Base-by-base conservation (phyloP, 2,888 invertebrate genomes). In the Therioaphis trifolii region DNA sequence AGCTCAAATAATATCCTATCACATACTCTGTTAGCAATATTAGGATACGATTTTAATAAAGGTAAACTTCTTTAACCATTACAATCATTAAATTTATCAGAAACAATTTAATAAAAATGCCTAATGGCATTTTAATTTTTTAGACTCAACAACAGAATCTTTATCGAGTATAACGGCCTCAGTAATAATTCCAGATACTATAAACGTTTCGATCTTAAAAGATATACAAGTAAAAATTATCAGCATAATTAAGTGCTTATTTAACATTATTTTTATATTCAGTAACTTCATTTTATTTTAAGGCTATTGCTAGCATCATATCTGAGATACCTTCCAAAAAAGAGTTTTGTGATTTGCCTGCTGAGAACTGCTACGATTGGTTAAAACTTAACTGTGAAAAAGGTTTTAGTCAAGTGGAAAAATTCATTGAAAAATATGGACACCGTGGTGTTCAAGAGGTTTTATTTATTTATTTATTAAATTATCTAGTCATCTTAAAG, bases 401-500 rank as follows among this genome's bases (percentile, higher is more conserved):
- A 14, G 88, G 91, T 4, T 88, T 90, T 68, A 86, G 88, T 2
- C 89, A 91, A 74, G 91, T 93, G 35, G 87, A 89, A 0, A 87
- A 89, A 5, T 94, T 96, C 87, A 88, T 95, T 82, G 88, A 91
- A 21, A 89, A 90, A 76, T 94, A 95, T 87, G 95, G 95, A 0
- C 93, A 94, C 88, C 90, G 95, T 86, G 90, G 91, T 84, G 88
- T 92, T 69, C 91, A 91, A 88, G 93, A 93, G 89, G 92, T 92
- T 87, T 86, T 86, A 85, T 46, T 43, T 29, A 58, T 66, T 52
- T n/a, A n/a, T n/a, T n/a, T n/a, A n/a, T n/a, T n/a, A n/a, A n/a
- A n/a, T n/a, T n/a, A n/a, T n/a, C n/a, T n/a, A n/a, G n/a, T n/a
- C n/a, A n/a, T n/a, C n/a, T n/a, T n/a, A n/a, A n/a, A n/a, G n/a